These are phyloP conservation scores for Cotesia congregata DNA, from an alignment of 2,888 invertebrate genomes.

Conservation along the genomic window DNA sequence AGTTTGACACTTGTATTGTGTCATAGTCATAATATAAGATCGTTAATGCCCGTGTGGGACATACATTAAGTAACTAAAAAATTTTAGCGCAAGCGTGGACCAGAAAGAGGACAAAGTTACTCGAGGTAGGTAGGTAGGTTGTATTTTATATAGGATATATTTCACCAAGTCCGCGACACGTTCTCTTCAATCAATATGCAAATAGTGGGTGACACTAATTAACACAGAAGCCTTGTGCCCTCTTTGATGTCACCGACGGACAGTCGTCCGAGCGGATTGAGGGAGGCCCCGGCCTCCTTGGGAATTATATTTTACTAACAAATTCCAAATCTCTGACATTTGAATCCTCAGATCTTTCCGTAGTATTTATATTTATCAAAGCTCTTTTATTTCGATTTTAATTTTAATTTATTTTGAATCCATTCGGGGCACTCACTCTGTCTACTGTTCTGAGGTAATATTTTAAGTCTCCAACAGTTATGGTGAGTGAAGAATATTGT, in stretches of 20 bases:
- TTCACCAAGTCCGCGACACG: constrained; percentile 53
- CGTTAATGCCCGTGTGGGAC: not conserved
- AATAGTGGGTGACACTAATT: constrained; percentile 68
- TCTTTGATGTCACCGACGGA: constrained; percentile 66
- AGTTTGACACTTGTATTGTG: constrained; percentile 28
- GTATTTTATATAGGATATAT: too few relatives aligned
- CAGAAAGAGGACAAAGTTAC: constrained; percentile 57
- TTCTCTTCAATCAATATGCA: constrained; percentile 69
- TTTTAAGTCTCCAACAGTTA: not conserved
- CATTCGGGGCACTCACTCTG: not conserved
- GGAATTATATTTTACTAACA: constrained; percentile 13
- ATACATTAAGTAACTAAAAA: constrained; percentile 10
- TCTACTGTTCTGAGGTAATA: not conserved
- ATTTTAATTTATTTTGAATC: not conserved
- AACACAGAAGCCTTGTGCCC: constrained; percentile 66
- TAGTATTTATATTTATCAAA: too few relatives aligned
- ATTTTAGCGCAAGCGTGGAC: constrained; percentile 46
- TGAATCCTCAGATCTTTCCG: constrained; percentile 25
- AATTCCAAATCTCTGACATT: constrained; percentile 48
- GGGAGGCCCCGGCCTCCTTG: constrained; percentile 12
- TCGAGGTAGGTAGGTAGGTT: too few relatives aligned
- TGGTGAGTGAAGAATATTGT: not conserved
- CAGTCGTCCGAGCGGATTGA: constrained; percentile 47
- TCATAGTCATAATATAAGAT: not conserved
- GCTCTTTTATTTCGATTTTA: too few relatives aligned